These are phyloP conservation scores for Cryptoblepharus egeriae DNA, from an alignment of 2,797 vertebrate genomes.

Conservation along the genomic window DNA sequence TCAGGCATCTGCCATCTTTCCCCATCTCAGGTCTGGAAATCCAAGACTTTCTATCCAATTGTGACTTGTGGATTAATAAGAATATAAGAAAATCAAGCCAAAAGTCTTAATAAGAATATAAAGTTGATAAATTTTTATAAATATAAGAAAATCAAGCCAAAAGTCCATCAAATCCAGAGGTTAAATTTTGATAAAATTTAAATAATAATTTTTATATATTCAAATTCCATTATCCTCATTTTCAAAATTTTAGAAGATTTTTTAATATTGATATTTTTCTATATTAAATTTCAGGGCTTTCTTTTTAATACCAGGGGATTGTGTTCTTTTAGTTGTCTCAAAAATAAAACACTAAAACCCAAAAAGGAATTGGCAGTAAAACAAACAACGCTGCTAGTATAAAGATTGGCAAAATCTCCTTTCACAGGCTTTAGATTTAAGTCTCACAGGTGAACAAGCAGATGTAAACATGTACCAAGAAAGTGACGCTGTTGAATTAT, in stretches of 20 bases:
- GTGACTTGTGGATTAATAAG: too few species aligned
- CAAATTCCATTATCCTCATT: neutral
- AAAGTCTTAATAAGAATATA: too few species aligned
- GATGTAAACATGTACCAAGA: neutral
- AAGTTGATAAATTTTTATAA: too few species aligned
- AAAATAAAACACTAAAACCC: slow-evolving; percentile 19
- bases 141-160: too few species aligned
- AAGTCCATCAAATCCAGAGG: too few species aligned
- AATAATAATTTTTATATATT: too few species aligned
- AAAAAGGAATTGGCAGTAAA: slow-evolving; percentile 4
- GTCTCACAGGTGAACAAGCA: slow-evolving; percentile 22
- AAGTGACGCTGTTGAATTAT: neutral
- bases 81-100: too few species aligned
- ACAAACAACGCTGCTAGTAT: slow-evolving; percentile 20
- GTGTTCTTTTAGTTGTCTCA: neutral
- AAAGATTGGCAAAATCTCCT: neutral
- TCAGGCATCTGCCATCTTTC: too few species aligned
- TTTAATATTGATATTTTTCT: neutral
- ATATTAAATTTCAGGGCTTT: neutral
- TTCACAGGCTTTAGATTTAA: slow-evolving; percentile 20
- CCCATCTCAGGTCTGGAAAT: too few species aligned
- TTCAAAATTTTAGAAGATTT: neutral
- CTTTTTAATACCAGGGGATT: neutral
- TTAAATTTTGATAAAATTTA: too few species aligned
- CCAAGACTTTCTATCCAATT: too few species aligned